These are phyloP conservation scores for Cyphomyrmex costatus DNA, from an alignment of 1,140 invertebrate species.

Conservation along the genomic window DNA sequence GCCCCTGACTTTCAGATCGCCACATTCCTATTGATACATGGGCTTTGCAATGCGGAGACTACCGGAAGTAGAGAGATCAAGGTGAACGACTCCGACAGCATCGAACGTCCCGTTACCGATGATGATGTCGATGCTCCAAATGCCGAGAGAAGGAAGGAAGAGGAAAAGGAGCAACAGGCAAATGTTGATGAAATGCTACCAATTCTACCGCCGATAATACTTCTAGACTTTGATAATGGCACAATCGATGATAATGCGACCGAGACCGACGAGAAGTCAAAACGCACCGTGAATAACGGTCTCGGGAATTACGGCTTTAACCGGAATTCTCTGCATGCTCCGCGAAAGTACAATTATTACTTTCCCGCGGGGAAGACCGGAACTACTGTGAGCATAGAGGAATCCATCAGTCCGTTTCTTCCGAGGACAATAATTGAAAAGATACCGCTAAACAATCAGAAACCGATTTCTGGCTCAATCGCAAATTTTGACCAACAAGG, in stretches of 20 bases:
- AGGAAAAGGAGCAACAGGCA: neutral
- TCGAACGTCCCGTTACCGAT: neutral
- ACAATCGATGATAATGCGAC: constrained; percentile 69
- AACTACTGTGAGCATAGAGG: constrained; percentile 84
- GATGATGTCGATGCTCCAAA: neutral
- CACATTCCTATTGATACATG: constrained; percentile 74
- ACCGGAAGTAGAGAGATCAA: constrained; percentile 30
- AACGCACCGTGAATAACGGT: constrained; percentile 81
- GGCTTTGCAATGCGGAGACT: constrained; percentile 17
- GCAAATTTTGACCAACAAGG: neutral
- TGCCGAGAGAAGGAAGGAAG: neutral
- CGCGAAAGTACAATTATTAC: constrained; percentile 84
- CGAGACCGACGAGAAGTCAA: constrained; percentile 83
- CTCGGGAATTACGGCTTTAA: constrained; percentile 83
- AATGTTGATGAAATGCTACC: constrained; percentile 67
- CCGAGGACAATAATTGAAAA: constrained; percentile 84
- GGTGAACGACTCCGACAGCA: neutral
- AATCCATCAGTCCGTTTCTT: constrained; percentile 84
- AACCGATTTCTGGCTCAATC: neutral
- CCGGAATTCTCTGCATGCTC: constrained; percentile 77
- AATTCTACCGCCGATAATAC: constrained; percentile 83
- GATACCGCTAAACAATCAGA: constrained; percentile 70
- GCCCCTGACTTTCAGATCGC: constrained; percentile 79
- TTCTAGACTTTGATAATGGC: constrained; percentile 82
- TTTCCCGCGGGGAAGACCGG: constrained; percentile 84